A percentile compares a stretch with the other conserved stretches of the same genome.
Evolutionary conservation across 2,113 vertebrate genomes (phyloP).

Genomic region (Plestiodon gilberti): DNA sequence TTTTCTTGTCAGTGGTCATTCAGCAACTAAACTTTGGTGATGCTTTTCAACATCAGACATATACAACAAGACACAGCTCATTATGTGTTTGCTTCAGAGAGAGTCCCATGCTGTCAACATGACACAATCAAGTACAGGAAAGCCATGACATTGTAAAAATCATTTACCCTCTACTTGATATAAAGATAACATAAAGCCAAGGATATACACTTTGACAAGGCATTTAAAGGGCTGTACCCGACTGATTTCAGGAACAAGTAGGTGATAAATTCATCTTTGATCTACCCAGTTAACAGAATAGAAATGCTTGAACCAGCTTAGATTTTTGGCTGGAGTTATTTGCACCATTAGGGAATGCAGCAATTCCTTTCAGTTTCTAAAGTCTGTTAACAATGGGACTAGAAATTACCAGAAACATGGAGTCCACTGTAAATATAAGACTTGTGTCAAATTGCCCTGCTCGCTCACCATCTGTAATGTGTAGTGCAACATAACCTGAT

Average conservation of each 20-base stretch:
- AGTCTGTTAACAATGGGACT: neutral
- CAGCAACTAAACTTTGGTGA: conserved; percentile 29
- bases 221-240: conserved; percentile 62
- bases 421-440: neutral
- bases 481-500: neutral
- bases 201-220: conserved; percentile 55
- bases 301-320: neutral
- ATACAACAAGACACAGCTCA: conserved; percentile 65
- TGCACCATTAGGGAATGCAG: neutral
- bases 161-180: conserved; percentile 55
- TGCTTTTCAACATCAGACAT: conserved; percentile 54
- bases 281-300: conserved; percentile 8
- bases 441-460: neutral
- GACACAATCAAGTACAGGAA: conserved; percentile 69
- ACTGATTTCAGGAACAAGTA: conserved; percentile 24
- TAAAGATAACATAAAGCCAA: conserved; percentile 54
- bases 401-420: neutral
- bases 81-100: conserved; percentile 63
- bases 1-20: neutral
- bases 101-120: conserved; percentile 60
- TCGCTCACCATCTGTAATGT: neutral
- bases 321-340: neutral
- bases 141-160: conserved; percentile 58
- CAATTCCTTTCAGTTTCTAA: neutral
- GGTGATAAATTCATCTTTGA: conserved; percentile 34